These are phyloP conservation scores for Cotesia glomerata DNA, from an alignment of 1,140 invertebrate species.

Conservation along the genomic window DNA sequence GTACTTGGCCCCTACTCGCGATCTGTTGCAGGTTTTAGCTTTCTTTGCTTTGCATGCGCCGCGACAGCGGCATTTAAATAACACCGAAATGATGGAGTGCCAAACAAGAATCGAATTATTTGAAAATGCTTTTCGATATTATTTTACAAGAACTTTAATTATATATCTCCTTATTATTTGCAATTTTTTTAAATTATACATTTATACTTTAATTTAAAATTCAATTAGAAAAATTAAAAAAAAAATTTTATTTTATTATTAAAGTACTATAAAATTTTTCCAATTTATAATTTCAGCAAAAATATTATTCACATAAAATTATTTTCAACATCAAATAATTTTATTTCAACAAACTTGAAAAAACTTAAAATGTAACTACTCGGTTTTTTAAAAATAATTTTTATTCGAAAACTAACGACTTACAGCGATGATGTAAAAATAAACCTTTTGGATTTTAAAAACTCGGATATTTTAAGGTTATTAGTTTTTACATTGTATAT, in stretches of 20 bases:
- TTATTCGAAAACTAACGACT: no score
- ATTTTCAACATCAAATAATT: no score
- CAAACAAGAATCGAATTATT: slow-evolving; percentile 49
- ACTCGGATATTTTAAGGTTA: not conserved
- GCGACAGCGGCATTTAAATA: slow-evolving; percentile 44
- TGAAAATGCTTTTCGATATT: slow-evolving; percentile 21
- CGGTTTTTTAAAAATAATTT: no score
- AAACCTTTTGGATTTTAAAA: not conserved
- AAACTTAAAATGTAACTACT: no score
- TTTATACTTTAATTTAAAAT: no score
- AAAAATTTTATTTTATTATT: no score
- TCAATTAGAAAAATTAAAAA: no score
- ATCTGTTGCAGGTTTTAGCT: no score
- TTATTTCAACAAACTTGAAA: no score
- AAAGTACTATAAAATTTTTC: no score
- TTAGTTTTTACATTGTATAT: not conserved
- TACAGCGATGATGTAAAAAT: not conserved
- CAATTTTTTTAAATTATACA: not conserved
- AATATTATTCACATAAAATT: no score
- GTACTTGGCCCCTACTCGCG: slow-evolving; percentile 2
- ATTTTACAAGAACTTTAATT: not conserved
- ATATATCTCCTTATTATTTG: not conserved
- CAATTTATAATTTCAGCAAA: no score
- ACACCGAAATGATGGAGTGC: slow-evolving; percentile 41
- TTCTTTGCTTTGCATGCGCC: slow-evolving; percentile 41